A percentile compares a stretch with the other conserved stretches of the same genome.
These are phyloP conservation scores for Dipodomys merriami DNA, from an alignment of 2,113 vertebrate species.

Conservation along the genomic window DNA sequence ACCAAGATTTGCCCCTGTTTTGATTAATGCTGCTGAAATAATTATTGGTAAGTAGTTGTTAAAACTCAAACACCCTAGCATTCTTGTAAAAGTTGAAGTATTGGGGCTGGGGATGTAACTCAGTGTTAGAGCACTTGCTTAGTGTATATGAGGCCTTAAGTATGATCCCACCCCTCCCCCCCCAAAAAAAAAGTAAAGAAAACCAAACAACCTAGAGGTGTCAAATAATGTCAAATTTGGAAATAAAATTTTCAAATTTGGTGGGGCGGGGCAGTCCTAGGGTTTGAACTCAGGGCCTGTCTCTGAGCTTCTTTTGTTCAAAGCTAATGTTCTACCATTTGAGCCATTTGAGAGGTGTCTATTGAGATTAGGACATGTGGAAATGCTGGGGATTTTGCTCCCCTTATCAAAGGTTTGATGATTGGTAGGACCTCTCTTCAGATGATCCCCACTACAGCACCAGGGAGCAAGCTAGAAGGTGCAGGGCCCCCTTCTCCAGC, in stretches of 20 bases:
- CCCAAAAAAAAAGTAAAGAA: not conserved
- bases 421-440: too few relatives aligned
- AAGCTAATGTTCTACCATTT: too few relatives aligned
- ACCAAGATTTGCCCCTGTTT: slow-evolving; percentile 91
- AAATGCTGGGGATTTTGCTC: too few relatives aligned
- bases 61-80: not conserved
- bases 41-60: slow-evolving; percentile 90
- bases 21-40: slow-evolving; percentile 92
- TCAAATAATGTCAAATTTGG: too few relatives aligned
- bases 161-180: not conserved
- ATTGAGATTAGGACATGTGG: too few relatives aligned
- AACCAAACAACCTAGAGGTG: not conserved
- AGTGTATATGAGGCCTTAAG: too few relatives aligned
- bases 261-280: too few relatives aligned
- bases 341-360: too few relatives aligned
- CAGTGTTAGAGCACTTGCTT: too few relatives aligned
- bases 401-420: not conserved
- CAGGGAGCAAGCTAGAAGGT: not conserved
- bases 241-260: too few relatives aligned
- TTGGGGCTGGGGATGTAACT: not conserved
- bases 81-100: not conserved
- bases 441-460: not conserved
- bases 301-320: too few relatives aligned
- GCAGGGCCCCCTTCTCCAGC: not conserved
- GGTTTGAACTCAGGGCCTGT: too few relatives aligned